Evolutionary conservation across 2,797 vertebrate species (phyloP).

Genomic region (Parauchenoglanis punctatus): DNA sequence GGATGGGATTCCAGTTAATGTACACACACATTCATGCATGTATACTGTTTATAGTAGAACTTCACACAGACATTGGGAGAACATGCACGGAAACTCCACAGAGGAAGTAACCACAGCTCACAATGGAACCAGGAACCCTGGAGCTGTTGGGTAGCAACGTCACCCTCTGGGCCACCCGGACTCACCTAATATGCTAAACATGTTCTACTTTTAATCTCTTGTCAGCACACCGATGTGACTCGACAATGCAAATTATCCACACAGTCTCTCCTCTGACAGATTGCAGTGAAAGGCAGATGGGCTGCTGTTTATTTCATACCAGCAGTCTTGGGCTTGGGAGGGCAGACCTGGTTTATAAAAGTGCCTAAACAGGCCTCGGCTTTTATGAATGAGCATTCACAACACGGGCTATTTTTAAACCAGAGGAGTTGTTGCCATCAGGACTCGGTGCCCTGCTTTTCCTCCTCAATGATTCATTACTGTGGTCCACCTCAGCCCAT

Average conservation of each 20-base stretch:
- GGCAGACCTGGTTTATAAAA: slow-evolving; percentile 26
- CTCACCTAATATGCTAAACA: background rate
- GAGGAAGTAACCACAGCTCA: background rate
- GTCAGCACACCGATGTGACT: background rate
- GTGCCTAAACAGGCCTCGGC: slow-evolving; percentile 19
- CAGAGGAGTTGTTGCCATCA: slow-evolving; percentile 33
- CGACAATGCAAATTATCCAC: background rate
- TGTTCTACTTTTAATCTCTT: background rate
- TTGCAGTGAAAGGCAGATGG: background rate
- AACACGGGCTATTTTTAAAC: slow-evolving; percentile 53
- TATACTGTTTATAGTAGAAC: background rate
- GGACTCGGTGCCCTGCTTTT: slow-evolving; percentile 38
- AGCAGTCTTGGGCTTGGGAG: background rate
- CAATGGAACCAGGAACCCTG: background rate
- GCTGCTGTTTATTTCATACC: slow-evolving; percentile 22
- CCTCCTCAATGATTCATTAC: slow-evolving; percentile 51
- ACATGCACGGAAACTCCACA: background rate
- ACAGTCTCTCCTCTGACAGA: slow-evolving; percentile 1
- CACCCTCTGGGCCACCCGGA: background rate
- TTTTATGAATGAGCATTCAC: slow-evolving; percentile 43
- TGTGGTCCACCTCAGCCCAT: slow-evolving; percentile 37
- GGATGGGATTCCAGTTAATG: background rate
- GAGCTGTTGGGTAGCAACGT: background rate
- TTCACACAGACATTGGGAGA: background rate
- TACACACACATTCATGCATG: background rate